Conservation (phyloP, 2,888 invertebrate genomes). For the Dioctria rufipes region DNA sequence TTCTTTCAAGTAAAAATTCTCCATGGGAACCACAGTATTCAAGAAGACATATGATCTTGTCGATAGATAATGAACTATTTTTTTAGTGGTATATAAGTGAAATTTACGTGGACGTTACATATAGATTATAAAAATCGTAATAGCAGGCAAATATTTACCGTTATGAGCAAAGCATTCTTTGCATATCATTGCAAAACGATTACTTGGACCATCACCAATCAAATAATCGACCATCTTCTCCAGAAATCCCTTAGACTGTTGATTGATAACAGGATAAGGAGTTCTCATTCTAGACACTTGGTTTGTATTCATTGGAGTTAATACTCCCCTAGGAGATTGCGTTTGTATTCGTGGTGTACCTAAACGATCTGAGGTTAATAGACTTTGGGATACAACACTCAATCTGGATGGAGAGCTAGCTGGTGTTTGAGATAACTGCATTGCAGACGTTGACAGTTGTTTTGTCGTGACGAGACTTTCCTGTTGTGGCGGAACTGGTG, state of each 20-base stretch:
- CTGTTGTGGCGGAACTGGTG: conserved; percentile 3
- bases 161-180: conserved; percentile 92
- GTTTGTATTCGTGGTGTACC: conserved; percentile 55
- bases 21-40: too few relatives aligned
- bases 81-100: too few relatives aligned
- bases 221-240: conserved; percentile 95
- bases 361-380: conserved; percentile 60
- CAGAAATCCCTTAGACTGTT: conserved; percentile 81
- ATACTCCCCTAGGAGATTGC: conserved; percentile 55
- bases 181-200: conserved; percentile 96
- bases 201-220: conserved; percentile 95
- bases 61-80: too few relatives aligned
- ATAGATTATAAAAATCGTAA: too few relatives aligned
- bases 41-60: too few relatives aligned
- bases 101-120: too few relatives aligned
- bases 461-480: conserved; percentile 5
- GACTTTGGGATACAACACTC: conserved; percentile 56
- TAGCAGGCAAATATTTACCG: conserved; percentile 74
- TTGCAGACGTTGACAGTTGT: conserved; percentile 40
- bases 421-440: conserved; percentile 52
- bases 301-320: conserved; percentile 31
- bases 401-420: conserved; percentile 55
- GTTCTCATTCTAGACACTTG: conserved; percentile 66
- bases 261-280: conserved; percentile 70
- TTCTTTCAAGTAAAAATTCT: too few relatives aligned